These are phyloP conservation scores for Ammodytes marinus DNA, from an alignment of 2,113 vertebrate species.

Conservation along the genomic window DNA sequence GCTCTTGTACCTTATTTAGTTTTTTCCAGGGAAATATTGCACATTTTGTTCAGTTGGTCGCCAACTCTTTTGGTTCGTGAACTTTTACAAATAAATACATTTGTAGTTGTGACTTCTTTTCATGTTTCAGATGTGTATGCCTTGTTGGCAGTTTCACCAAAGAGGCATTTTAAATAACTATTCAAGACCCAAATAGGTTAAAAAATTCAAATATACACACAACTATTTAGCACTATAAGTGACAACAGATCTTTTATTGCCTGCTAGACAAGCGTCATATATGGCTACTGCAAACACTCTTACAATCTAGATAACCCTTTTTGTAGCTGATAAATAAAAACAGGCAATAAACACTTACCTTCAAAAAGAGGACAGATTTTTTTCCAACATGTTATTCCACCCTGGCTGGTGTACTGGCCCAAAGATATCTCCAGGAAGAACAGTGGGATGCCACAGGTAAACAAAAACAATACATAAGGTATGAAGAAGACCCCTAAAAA, in stretches of 20 bases:
- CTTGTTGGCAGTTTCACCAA: no score
- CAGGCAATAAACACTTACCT: constrained; percentile 63
- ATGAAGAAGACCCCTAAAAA: constrained; percentile 84
- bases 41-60: neutral
- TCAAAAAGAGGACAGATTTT: constrained; percentile 87
- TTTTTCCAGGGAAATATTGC: neutral
- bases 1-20: neutral
- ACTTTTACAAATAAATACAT: neutral
- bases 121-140: neutral
- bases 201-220: no score
- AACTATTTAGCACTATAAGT: no score
- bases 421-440: constrained; percentile 86
- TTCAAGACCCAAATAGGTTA: neutral
- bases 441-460: constrained; percentile 84
- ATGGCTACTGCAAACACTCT: no score
- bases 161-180: no score
- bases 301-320: no score
- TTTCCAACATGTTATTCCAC: constrained; percentile 86
- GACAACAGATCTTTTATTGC: no score
- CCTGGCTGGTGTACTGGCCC: constrained; percentile 86
- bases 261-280: no score
- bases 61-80: neutral
- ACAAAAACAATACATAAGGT: constrained; percentile 84
- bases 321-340: neutral
- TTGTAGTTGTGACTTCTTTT: neutral